A percentile compares a stretch with the other conserved stretches of the same genome.
Evolutionary conservation across 2,797 vertebrate genomes (phyloP).

Genomic region (Triplophysa bombifrons): DNA sequence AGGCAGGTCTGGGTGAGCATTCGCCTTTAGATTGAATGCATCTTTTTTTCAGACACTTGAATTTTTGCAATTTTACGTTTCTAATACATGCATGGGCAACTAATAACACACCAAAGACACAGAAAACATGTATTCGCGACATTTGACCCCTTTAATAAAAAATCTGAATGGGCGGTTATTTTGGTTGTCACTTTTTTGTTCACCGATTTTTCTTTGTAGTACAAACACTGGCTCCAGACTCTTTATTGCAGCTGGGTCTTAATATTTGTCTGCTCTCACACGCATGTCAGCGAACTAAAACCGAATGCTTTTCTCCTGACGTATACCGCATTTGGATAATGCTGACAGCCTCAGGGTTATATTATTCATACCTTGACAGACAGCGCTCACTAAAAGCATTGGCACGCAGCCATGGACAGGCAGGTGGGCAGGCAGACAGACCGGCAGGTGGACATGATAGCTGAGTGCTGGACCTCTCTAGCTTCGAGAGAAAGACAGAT

Average conservation of each 20-base stretch:
- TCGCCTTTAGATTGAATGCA: too few relatives aligned
- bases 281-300: conserved; percentile 89
- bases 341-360: conserved; percentile 91
- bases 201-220: too few relatives aligned
- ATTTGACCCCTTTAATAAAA: too few relatives aligned
- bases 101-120: too few relatives aligned
- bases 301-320: conserved; percentile 89
- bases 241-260: conserved; percentile 89
- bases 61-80: too few relatives aligned
- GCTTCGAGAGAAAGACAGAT: conserved; percentile 31
- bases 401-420: conserved; percentile 85
- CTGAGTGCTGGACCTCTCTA: conserved; percentile 64
- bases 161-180: too few relatives aligned
- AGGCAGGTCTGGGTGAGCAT: too few relatives aligned
- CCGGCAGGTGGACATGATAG: conserved; percentile 74
- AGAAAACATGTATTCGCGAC: too few relatives aligned
- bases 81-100: too few relatives aligned
- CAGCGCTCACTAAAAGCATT: conserved; percentile 98
- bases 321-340: conserved; percentile 97
- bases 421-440: conserved; percentile 52
- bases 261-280: conserved; percentile 95
- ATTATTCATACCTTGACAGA: conserved; percentile 99
- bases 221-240: conserved; percentile 53
- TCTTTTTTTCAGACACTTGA: too few relatives aligned
- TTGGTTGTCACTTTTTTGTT: too few relatives aligned